phyloP scores from a whole-genome alignment of 2,888 invertebrate genomes.

The Aleiodes alternator region DNA sequence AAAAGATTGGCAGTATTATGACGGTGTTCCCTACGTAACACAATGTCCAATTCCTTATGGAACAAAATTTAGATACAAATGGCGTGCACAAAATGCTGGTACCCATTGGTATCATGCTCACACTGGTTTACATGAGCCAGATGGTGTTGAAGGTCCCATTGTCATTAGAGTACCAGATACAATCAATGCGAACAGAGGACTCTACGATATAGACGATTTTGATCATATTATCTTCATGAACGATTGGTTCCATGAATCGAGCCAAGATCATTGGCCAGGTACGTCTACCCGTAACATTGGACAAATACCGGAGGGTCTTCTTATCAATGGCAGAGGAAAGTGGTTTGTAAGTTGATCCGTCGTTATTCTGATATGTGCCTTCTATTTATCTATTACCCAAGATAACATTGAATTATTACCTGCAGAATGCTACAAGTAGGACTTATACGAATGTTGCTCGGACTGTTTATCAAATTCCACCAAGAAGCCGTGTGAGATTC shows the following conservation, averaged over 20 bases:
- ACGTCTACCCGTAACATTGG: slow-evolving; percentile 86
- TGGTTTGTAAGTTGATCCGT: slow-evolving; percentile 43
- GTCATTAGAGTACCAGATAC: slow-evolving; percentile 77
- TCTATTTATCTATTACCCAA: too few relatives aligned
- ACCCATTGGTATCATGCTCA: slow-evolving; percentile 75
- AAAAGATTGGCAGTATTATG: slow-evolving; percentile 88
- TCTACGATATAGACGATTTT: slow-evolving; percentile 53
- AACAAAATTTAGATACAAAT: slow-evolving; percentile 84
- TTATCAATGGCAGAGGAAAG: slow-evolving; percentile 88
- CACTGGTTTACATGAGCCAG: slow-evolving; percentile 77
- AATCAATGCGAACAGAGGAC: slow-evolving; percentile 44
- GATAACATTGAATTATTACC: not conserved
- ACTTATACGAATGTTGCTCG: slow-evolving; percentile 61
- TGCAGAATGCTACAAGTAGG: slow-evolving; percentile 58
- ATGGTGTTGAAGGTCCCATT: slow-evolving; percentile 79
- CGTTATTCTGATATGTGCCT: not conserved
- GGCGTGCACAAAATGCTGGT: slow-evolving; percentile 66
- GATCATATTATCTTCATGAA: slow-evolving; percentile 51
- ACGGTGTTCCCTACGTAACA: slow-evolving; percentile 91
- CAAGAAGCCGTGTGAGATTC: slow-evolving; percentile 77
- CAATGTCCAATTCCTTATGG: slow-evolving; percentile 92
- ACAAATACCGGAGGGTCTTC: slow-evolving; percentile 87
- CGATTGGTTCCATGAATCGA: slow-evolving; percentile 78
- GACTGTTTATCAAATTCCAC: slow-evolving; percentile 68
- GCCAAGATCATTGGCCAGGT: slow-evolving; percentile 86